Evolutionary conservation across 1,140 invertebrate genomes (phyloP).

Genomic region (Bombus affinis): DNA sequence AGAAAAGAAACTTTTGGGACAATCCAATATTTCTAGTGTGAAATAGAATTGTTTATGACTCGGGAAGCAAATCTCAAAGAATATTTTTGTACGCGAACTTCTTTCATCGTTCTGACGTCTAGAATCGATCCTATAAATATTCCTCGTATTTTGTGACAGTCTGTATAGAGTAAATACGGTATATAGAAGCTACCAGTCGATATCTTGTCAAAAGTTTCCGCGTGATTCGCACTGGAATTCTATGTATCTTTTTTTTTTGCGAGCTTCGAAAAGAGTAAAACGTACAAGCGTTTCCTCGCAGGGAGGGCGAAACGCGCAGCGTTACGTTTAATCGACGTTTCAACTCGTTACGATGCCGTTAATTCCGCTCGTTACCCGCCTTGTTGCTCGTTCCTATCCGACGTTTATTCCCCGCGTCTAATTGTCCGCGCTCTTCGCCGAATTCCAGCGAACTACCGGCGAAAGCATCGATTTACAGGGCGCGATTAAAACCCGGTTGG

Average conservation of each 20-base stretch:
- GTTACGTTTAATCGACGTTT: constrained; percentile 32
- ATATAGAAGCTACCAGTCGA: constrained; percentile 29
- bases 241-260: background rate
- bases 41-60: no score
- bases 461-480: background rate
- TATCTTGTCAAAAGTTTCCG: constrained; percentile 41
- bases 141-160: background rate
- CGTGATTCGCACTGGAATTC: constrained; percentile 13
- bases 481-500: background rate
- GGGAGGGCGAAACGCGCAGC: background rate
- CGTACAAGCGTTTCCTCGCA: background rate
- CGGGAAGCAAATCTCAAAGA: no score
- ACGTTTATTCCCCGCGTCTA: constrained; percentile 11
- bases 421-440: constrained; percentile 15
- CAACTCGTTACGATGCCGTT: constrained; percentile 33
- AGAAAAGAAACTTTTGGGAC: no score
- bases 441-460: background rate
- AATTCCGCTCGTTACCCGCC: constrained; percentile 38
- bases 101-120: no score
- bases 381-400: constrained; percentile 22
- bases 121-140: background rate
- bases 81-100: no score
- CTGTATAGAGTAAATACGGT: background rate
- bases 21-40: no score
- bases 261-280: background rate